These are phyloP conservation scores for Ischnus inquisitorius DNA, from an alignment of 2,888 invertebrate genomes.

Conservation along the genomic window DNA sequence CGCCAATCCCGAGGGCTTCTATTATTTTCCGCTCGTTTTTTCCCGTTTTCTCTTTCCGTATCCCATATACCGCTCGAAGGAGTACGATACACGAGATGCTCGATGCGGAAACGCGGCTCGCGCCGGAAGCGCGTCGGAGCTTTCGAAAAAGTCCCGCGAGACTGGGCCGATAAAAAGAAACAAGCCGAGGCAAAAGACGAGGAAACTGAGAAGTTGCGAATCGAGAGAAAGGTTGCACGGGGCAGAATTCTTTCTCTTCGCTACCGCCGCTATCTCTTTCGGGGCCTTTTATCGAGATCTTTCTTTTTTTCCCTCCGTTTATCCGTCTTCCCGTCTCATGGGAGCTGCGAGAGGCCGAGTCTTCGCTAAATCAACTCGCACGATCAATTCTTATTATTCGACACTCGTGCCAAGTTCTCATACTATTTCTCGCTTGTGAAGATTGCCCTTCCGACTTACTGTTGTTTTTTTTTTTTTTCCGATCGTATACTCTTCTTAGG, in stretches of 20 bases:
- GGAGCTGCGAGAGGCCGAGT: not conserved
- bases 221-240: not conserved
- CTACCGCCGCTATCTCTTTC: not conserved
- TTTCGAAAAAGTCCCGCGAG: slow-evolving; percentile 22
- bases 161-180: slow-evolving; percentile 15
- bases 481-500: not conserved
- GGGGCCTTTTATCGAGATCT: not conserved
- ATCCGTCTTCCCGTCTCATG: not conserved
- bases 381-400: slow-evolving; percentile 60
- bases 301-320: not conserved
- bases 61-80: slow-evolving; percentile 6
- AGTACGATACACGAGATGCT: not conserved
- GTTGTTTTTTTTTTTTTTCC: slow-evolving; percentile 17
- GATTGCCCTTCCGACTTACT: not conserved
- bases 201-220: slow-evolving; percentile 16
- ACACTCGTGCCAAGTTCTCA: slow-evolving; percentile 27
- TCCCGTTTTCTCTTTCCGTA: not conserved
- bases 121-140: slow-evolving; percentile 9
- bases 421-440: not conserved
- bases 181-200: not conserved
- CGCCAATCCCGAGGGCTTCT: slow-evolving; percentile 24
- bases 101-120: slow-evolving; percentile 16
- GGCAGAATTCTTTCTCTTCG: not conserved
- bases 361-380: slow-evolving; percentile 35
- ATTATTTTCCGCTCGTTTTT: slow-evolving; percentile 4